phyloP scores from a whole-genome alignment of 2,797 vertebrate species.

The Sebastiscus tertius region DNA sequence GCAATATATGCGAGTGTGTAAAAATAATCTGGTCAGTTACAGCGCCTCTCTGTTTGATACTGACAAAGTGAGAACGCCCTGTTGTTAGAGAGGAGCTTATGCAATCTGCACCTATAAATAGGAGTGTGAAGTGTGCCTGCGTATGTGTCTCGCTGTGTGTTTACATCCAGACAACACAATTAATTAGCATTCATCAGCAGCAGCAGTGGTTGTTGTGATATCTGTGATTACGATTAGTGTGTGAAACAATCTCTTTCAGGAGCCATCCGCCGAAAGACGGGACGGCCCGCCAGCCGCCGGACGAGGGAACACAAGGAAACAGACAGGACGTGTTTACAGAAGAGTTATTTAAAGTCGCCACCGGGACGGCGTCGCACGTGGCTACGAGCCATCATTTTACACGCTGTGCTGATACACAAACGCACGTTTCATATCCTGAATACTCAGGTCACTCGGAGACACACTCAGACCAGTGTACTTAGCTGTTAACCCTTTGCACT shows the following conservation, averaged over 20 bases:
- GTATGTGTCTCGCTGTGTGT: constrained; percentile 52
- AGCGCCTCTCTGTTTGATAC: constrained; percentile 67
- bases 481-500: constrained; percentile 6
- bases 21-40: constrained; percentile 69
- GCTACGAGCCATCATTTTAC: constrained; percentile 65
- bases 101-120: constrained; percentile 76
- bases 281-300: constrained; percentile 9
- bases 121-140: constrained; percentile 56
- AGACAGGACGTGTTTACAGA: constrained; percentile 77
- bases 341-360: constrained; percentile 73
- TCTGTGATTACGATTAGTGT: constrained; percentile 35
- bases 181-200: constrained; percentile 55
- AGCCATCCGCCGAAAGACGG: not conserved
- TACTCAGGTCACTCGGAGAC: constrained; percentile 11
- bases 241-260: constrained; percentile 14
- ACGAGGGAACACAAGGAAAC: constrained; percentile 47
- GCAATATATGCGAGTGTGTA: constrained; percentile 30
- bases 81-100: constrained; percentile 67
- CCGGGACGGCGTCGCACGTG: constrained; percentile 63
- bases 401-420: constrained; percentile 24
- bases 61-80: constrained; percentile 68
- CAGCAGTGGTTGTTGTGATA: constrained; percentile 33
- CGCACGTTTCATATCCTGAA: constrained; percentile 18
- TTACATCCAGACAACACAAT: constrained; percentile 58
- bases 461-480: not conserved